Percentiles rank a stretch among this genome's conserved stretches.
phyloP scores from a whole-genome alignment of 1,140 invertebrate genomes.

The Bombus cullumanus region DNA sequence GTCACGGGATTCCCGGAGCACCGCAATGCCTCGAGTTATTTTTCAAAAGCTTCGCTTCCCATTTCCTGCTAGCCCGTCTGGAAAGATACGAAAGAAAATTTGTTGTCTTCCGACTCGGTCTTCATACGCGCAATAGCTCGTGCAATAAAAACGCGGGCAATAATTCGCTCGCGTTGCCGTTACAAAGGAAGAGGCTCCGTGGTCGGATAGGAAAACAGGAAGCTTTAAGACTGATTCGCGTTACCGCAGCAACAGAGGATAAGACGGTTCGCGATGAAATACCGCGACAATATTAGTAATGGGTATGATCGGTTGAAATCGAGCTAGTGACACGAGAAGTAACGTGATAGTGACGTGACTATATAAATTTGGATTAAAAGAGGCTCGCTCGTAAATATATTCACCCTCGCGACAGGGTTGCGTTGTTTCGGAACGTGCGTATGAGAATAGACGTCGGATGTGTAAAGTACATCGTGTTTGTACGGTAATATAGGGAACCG shows the following conservation, averaged over 20 bases:
- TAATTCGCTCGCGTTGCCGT: conserved; percentile 69
- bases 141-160: conserved; percentile 77
- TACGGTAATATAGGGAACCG: too few relatives aligned
- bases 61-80: conserved; percentile 10
- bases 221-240: not conserved
- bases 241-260: not conserved
- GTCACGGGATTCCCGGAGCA: conserved; percentile 46
- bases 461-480: too few relatives aligned
- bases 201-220: too few relatives aligned
- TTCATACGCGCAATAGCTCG: conserved; percentile 76
- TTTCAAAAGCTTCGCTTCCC: conserved; percentile 54
- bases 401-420: not conserved
- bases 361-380: conserved; percentile 3
- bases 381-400: not conserved
- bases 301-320: too few relatives aligned
- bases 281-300: too few relatives aligned
- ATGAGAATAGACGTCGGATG: too few relatives aligned
- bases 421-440: not conserved
- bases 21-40: conserved; percentile 57
- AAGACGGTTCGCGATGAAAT: too few relatives aligned
- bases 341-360: too few relatives aligned
- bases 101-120: conserved; percentile 68
- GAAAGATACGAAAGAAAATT: conserved; percentile 69
- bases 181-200: not conserved
- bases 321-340: too few relatives aligned